Evolutionary conservation across 2,888 invertebrate genomes (phyloP), one percentile per base, ranked within the genome.

Genomic region (Iphiclides podalirius): DNA sequence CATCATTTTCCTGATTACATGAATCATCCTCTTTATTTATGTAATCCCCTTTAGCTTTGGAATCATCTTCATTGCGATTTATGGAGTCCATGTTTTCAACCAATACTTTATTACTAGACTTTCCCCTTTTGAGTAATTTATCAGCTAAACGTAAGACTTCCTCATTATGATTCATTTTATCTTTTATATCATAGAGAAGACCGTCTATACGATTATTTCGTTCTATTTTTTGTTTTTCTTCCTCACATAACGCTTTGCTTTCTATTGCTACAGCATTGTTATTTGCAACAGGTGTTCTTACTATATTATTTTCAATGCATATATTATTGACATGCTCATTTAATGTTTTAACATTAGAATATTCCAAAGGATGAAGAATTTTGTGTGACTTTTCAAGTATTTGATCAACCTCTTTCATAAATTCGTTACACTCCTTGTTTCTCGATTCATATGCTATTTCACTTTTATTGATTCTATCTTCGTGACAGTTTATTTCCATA

Each of bases 161-260:
- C 59, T 81, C 73, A 52, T 86, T 88, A 55, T 82, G 83, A 49
- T 81, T 86, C 85, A 86, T 85, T 53, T 81, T 84, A 45, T 77
- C 81, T 63, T 87, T 84, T 23, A 88, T 87, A 44, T 79, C 75
- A 38, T 61, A 61, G n/a, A 88, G 72, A 12, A 88, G 72, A 47
- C 63, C 63, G 47, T 81, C 71, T 20, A 88, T 85, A 26, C 76
- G 72, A 39, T 78, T 70, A 47, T 71, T 80, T 40, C 81, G 60
- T 41, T 79, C 75, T 14, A 63, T 34, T 57, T 82, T 75, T 52
- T 70, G 69, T 36, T 72, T 58, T 51, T 74, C 67, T 1, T 63
- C 66, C 7, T 76, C 72, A 11, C 59, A 55, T 28, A 72, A 45
- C 23, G 69, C 47, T 69, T 66, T 36, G 69, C 67, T 42, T 54